Base-by-base conservation (phyloP, 2,797 vertebrate species). In the Synaphobranchus kaupii region DNA sequence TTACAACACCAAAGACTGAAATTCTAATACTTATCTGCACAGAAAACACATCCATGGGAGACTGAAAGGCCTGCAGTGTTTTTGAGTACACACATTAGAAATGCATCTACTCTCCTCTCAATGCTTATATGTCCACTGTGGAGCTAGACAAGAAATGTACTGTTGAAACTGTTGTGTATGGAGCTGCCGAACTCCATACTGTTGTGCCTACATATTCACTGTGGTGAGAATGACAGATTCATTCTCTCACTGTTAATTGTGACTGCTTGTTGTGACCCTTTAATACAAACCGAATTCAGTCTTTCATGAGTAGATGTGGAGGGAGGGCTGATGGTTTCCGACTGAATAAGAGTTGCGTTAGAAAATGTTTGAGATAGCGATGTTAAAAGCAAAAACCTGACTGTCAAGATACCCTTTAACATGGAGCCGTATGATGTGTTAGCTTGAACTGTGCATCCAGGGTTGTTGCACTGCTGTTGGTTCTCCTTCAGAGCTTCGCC, bases 1-100 rank as follows among this genome's bases (percentile, higher is more conserved):
- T 87, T 84, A 76, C 86, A 87, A 93, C 91, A 94, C 90, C 89
- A 91, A 89, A 89, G 89, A 92, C 86, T 89, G 91, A 91, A 90
- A 89, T 90, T 87, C 66, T 84, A 73, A 86, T 88, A 88, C 90
- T 91, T 86, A 90, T 76, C 90, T 84, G 31, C 85, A 84, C 83
- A 84, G 68, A 50, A 60, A 82, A 87, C 22, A 39, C 39, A 39
- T 39, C 34, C n/a, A 50, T 34, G 25, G 6, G 48, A 68, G 47
- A 86, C 78, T 63, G 60, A 87, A 87, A 87, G 86, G 44, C 34
- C 56, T 87, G 50, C 83, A 63, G 63, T 31, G 9, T 60, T 81
- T 34, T 83, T 83, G 86, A 84, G 47, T 83, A 60, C 47, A 87
- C 50, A 87, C 83, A 39, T 31, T 34, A 10, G 80, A 83, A 34